Percentiles rank a stretch among this genome's conserved stretches.
These are phyloP conservation scores for Dorcus hopei DNA, from an alignment of 2,888 invertebrate genomes.

Conservation along the genomic window DNA sequence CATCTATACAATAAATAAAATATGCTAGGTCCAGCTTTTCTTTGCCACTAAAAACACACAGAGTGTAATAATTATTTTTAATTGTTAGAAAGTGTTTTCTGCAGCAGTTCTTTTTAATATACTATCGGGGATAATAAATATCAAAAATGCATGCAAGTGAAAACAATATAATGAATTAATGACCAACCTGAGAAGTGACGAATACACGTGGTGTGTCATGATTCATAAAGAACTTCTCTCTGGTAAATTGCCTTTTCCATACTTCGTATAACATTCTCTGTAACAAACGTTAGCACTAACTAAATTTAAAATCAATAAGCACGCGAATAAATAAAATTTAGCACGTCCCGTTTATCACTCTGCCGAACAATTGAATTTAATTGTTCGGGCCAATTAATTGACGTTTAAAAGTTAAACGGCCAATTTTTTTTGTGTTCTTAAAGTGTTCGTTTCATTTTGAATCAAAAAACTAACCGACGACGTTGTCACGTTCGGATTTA, in stretches of 20 bases:
- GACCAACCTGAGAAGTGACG: constrained; percentile 41
- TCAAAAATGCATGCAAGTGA: too few relatives aligned
- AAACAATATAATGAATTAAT: too few relatives aligned
- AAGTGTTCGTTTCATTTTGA: background rate
- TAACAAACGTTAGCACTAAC: constrained; percentile 6
- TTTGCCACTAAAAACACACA: constrained; percentile 58
- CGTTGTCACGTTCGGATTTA: background rate
- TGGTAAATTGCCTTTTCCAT: constrained; percentile 39
- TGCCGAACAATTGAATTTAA: constrained; percentile 11
- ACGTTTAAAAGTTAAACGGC: background rate
- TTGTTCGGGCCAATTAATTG: constrained; percentile 6
- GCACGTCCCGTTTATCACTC: background rate
- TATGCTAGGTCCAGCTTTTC: constrained; percentile 49
- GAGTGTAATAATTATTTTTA: background rate
- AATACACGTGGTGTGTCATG: constrained; percentile 39
- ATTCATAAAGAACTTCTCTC: constrained; percentile 32
- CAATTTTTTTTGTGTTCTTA: background rate
- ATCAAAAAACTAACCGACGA: background rate
- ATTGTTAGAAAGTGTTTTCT: background rate
- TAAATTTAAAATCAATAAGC: constrained; percentile 11
- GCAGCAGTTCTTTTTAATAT: too few relatives aligned
- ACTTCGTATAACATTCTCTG: constrained; percentile 28
- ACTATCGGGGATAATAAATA: too few relatives aligned
- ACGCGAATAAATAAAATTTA: background rate
- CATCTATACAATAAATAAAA: constrained; percentile 55